Evolutionary conservation across 2,888 invertebrate species (phyloP).

Genomic region (Dryobota labecula): DNA sequence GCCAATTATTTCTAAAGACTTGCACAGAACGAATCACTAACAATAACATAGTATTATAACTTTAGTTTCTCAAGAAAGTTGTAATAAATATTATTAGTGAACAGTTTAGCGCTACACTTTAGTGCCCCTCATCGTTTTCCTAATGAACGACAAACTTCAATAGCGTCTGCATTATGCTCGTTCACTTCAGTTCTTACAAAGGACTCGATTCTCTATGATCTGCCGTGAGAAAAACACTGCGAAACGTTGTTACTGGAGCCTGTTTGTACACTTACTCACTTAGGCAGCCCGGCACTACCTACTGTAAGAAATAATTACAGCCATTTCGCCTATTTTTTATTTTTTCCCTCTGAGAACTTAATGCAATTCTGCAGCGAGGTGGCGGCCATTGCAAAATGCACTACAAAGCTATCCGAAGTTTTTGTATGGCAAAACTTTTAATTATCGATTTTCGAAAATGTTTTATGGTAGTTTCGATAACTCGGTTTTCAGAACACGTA

Average conservation of each 20-base stretch:
- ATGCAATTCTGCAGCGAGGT: slow-evolving; percentile 24
- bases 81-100: background rate
- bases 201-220: background rate
- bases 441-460: background rate
- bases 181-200: slow-evolving; percentile 22
- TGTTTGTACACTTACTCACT: slow-evolving; percentile 19
- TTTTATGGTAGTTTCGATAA: background rate
- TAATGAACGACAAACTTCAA: slow-evolving; percentile 24
- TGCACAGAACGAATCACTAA: background rate
- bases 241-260: slow-evolving; percentile 33
- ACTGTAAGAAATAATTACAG: slow-evolving; percentile 18
- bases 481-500: background rate
- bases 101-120: background rate
- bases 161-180: slow-evolving; percentile 14
- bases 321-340: background rate
- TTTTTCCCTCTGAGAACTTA: slow-evolving; percentile 11
- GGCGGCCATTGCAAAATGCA: slow-evolving; percentile 13
- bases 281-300: background rate
- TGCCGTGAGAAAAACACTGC: slow-evolving; percentile 19
- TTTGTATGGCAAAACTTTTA: slow-evolving; percentile 4
- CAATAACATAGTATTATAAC: background rate
- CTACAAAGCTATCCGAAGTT: background rate
- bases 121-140: slow-evolving; percentile 6
- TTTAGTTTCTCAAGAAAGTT: background rate
- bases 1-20: background rate